Base-by-base conservation (phyloP, 1,140 invertebrate species). In the Caerostris extrusa region DNA sequence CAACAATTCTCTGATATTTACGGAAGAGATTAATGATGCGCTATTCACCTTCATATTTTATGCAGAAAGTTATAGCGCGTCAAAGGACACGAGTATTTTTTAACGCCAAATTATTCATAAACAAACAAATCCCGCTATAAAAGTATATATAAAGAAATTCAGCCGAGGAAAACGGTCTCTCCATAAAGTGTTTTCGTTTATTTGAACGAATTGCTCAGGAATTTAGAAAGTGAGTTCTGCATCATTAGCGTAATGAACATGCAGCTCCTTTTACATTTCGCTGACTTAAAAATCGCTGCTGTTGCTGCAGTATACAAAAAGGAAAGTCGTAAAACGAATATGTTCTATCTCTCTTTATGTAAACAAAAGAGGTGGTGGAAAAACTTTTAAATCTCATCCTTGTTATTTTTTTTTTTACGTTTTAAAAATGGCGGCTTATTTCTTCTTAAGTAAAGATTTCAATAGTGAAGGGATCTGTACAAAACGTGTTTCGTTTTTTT, bases 191-290 rank as follows among this genome's bases (percentile, higher is more conserved):
- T 34, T 77, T 77, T 50, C 71, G 34, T 77, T 77, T 77, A 77
- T 53, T 77, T 12, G 34, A 77, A 77, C 71, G 34, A 77, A 53
- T 53, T 77, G 71, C 50, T 50, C 19, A 77, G 34, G 50, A 77
- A 77, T 53, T 4, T 77, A 34, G 71, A 77, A 77, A 77, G 71
- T 77, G 71, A 77, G 71, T 77, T 77, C 71, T 53, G 34, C 71
- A 77, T 77, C 71, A 77, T 77, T 77, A 77, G 50, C 10, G 34
- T 77, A 77, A 77, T 77, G 71, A 77, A 77, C 71, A 50, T 5
- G 10, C 12, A 10, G 34, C 34, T 8, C 5, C 12, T 7, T 77
- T 34, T 50, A 77, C 34, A 12, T 53, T 50, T 77, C 12, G 50
- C 12, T 5, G 61, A 64, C 61, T 77, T 77, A 12, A 77, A 77